phyloP scores from a whole-genome alignment of 1,140 invertebrate genomes.

The Drosophila rhopaloa region DNA sequence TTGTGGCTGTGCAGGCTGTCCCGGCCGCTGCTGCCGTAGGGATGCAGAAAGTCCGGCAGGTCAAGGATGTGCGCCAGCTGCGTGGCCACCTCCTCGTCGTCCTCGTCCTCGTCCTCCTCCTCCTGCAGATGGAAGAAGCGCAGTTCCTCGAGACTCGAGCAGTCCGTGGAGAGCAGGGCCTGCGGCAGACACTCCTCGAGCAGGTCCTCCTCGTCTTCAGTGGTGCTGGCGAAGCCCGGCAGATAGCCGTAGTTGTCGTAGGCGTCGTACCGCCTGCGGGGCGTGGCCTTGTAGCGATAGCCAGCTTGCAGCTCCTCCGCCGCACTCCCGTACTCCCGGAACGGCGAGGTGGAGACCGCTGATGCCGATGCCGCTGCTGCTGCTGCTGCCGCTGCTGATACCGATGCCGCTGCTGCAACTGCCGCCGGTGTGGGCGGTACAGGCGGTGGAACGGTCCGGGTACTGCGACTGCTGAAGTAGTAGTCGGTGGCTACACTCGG shows the following conservation, averaged over 20 bases:
- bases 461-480: constrained; percentile 63
- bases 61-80: constrained; percentile 71
- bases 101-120: constrained; percentile 57
- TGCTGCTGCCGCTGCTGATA: constrained; percentile 30
- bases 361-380: constrained; percentile 26
- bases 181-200: constrained; percentile 67
- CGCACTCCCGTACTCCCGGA: constrained; percentile 50
- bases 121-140: constrained; percentile 65
- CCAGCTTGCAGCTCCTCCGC: constrained; percentile 77
- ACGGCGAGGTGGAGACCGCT: constrained; percentile 40
- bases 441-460: constrained; percentile 43
- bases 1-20: constrained; percentile 79
- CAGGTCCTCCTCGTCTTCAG: constrained; percentile 73
- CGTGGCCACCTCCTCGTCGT: constrained; percentile 63
- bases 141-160: constrained; percentile 71
- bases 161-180: constrained; percentile 69
- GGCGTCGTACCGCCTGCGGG: constrained; percentile 73
- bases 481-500: constrained; percentile 71
- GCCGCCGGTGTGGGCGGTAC: constrained; percentile 45
- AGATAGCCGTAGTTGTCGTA: constrained; percentile 78
- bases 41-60: constrained; percentile 68
- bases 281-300: constrained; percentile 76
- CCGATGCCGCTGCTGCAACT: constrained; percentile 20
- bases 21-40: constrained; percentile 71
- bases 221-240: constrained; percentile 74